phyloP scores from a whole-genome alignment of 2,888 invertebrate genomes.

The Malachius bipustulatus region DNA sequence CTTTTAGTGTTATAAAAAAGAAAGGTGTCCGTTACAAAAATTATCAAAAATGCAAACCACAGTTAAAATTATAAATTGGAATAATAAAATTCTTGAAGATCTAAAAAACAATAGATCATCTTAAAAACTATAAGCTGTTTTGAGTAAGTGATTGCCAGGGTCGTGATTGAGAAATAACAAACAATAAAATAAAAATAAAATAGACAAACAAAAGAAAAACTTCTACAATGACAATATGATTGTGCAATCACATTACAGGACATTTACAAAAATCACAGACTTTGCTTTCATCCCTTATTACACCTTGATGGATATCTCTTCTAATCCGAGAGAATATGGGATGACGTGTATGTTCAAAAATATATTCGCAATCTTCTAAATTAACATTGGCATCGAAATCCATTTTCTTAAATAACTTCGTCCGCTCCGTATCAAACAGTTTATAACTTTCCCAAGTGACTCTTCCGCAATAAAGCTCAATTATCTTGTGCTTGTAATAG shows the following conservation, averaged over 20 bases:
- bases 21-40: no score
- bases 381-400: conserved; percentile 41
- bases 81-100: no score
- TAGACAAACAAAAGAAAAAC: no score
- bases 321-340: conserved; percentile 28
- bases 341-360: conserved; percentile 24
- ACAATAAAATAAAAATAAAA: no score
- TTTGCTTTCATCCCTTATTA: conserved; percentile 17
- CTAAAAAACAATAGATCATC: no score
- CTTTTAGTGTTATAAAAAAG: no score
- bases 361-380: conserved; percentile 39
- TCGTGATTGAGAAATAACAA: no score
- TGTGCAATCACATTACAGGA: conserved; percentile 6
- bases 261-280: conserved; percentile 6
- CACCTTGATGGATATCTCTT: conserved; percentile 27
- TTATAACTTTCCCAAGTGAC: no score
- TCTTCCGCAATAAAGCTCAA: conserved; percentile 36
- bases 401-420: conserved; percentile 33
- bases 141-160: no score
- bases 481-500: conserved; percentile 37
- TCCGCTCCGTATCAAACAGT: conserved; percentile 30
- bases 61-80: no score
- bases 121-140: no score
- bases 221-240: neutral
- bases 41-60: no score